Base-by-base conservation (phyloP, 1,140 invertebrate genomes). In the Aricia agestis region DNA sequence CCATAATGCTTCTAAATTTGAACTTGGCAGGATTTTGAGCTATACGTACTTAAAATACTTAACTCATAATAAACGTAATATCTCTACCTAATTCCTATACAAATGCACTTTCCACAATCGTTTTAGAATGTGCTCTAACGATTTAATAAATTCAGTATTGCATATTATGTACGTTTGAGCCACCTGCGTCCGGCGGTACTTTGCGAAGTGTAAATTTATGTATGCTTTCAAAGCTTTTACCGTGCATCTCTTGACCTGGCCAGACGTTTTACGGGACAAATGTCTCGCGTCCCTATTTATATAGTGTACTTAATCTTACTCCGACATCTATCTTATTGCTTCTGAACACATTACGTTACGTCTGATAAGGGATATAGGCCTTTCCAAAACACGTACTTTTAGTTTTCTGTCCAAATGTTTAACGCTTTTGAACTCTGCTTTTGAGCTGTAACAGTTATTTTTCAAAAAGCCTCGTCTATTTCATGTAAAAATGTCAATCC, bases 221-320 rank as follows among this genome's bases (percentile, higher is more conserved):
- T 87, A 89, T 82, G 87, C 89, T 91, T 88, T 89, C 80, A 87
- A 78, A 74, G 83, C 86, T 88, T 86, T 90, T 84, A 90, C 82
- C 85, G 79, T 85, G 81, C 83, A 86, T 85, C 87, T 89, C 84
- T 87, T 91, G 89, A 89, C 89, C 86, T 89, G 80, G 78, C 81
- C 79, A 82, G 78, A 82, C 84, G 82, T 86, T 85, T 85, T 78
- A 78, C 79, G 77, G 84, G 82, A 87, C 83, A 87, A 89, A 89
- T 89, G 79, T 80, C 75, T 74, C 78, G 76, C 77, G 78, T 79
- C 82, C 81, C 75, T 83, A 82, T 86, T 84, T 88, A 85, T 85
- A 83, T 83, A 79, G 76, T 81, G 77, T 79, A 82, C 82, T 84
- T 85, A 83, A 80, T 82, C 77, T 83, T 79, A 79, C 78, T 77